A percentile compares a stretch with the other conserved stretches of the same genome.
phyloP scores from a whole-genome alignment of 2,888 invertebrate species.

The Saturnia pavonia region DNA sequence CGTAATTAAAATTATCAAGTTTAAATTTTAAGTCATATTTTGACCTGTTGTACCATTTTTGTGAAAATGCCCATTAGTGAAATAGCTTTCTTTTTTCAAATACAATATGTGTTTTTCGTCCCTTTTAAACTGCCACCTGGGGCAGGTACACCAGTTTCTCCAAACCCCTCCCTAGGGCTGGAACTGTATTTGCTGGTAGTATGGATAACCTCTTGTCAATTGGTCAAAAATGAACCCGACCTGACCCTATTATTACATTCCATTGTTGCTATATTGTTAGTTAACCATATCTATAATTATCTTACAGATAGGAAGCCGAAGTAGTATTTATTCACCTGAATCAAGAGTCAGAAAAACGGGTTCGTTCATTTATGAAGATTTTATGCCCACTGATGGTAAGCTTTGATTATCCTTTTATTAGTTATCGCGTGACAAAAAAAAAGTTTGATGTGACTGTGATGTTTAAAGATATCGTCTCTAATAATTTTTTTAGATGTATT shows the following conservation, averaged over 20 bases:
- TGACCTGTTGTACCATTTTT: too few species aligned
- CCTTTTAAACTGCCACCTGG: too few species aligned
- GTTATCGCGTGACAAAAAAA: neutral
- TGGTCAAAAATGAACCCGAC: neutral
- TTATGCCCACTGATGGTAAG: slow-evolving; percentile 99
- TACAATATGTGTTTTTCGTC: too few species aligned
- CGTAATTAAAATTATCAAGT: too few species aligned
- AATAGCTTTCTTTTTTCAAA: too few species aligned
- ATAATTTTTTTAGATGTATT: neutral
- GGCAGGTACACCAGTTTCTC: too few species aligned
- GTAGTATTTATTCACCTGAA: slow-evolving; percentile 99
- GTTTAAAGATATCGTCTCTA: neutral
- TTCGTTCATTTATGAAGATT: slow-evolving; percentile 99
- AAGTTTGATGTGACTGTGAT: slow-evolving; percentile 22
- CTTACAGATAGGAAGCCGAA: slow-evolving; percentile 96
- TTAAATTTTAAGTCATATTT: too few species aligned
- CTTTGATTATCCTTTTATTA: slow-evolving; percentile 18
- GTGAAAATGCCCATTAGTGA: too few species aligned
- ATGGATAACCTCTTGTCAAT: too few species aligned
- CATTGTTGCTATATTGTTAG: neutral
- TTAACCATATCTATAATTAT: neutral
- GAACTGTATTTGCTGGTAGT: neutral
- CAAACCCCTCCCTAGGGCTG: neutral
- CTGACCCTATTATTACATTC: neutral
- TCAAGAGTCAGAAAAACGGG: slow-evolving; percentile 98